These are phyloP conservation scores for Tethya wilhelma DNA, from an alignment of 37 sponge, comb jelly and placozoan genomes.

Conservation along the genomic window DNA sequence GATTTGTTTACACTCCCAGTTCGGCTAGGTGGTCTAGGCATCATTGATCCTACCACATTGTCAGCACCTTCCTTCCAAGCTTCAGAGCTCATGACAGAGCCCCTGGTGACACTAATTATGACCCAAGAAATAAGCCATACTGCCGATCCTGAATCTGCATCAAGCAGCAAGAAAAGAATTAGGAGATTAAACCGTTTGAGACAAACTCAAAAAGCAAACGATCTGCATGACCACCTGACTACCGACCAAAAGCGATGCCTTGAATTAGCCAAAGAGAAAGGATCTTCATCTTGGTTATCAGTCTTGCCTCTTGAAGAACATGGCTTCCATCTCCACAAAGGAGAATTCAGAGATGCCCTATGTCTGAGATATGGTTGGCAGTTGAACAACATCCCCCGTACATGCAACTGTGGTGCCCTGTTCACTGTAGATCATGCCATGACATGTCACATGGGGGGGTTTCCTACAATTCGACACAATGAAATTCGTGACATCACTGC, in stretches of 20 bases:
- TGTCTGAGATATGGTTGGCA: conserved; percentile 26
- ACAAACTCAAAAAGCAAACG: background rate
- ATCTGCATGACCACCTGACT: background rate
- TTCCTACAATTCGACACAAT: conserved; percentile 42
- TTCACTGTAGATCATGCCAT: conserved; percentile 34
- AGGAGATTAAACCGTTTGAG: too few relatives aligned
- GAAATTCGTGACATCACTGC: conserved; percentile 48
- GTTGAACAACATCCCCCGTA: conserved; percentile 15
- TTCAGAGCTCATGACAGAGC: too few relatives aligned
- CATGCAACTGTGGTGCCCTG: conserved; percentile 21
- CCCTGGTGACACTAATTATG: too few relatives aligned
- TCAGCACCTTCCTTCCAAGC: too few relatives aligned
- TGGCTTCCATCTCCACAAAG: conserved; percentile 31
- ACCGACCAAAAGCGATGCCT: background rate
- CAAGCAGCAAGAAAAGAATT: too few relatives aligned
- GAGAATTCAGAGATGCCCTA: conserved; percentile 18
- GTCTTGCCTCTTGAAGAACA: conserved; percentile 23
- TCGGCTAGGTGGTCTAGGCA: background rate
- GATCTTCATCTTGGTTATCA: conserved; percentile 33
- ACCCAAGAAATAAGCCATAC: too few relatives aligned
- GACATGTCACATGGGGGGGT: conserved; percentile 23
- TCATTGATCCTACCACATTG: too few relatives aligned
- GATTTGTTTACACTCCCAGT: background rate
- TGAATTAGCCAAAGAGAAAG: conserved; percentile 27
- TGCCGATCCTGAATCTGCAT: too few relatives aligned